Evolutionary conservation across 2,888 invertebrate species (phyloP), one percentile per base, ranked within the genome.

Genomic region (Brachynemurus nebulosus): DNA sequence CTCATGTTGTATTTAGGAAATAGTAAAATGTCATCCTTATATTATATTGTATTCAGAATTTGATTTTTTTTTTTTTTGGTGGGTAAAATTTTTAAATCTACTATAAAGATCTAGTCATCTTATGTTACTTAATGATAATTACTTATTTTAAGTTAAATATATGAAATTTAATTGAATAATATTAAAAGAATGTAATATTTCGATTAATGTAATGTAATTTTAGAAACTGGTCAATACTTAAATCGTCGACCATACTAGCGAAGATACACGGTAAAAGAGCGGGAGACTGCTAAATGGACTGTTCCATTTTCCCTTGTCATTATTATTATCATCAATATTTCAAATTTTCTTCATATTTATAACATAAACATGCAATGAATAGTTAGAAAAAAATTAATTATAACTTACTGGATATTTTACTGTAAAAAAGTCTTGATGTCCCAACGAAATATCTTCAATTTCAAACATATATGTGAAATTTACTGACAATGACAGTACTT

Each of bases 321-420:
- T 50, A 45, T 49, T 46, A 49, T 40, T 42, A 48, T 44, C 51
- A 52, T 50, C 47, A 40, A 52, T 54, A 52, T 44, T 45, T 25
- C 44, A 35, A 51, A 21, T 42, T 58, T 58, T 54, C 45, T 46
- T 42, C 39, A 23, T 16, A 45, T 55, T 60, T 59, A 53, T 64
- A 63, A 64, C 63, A 59, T 60, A 63, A 65, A 61, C 55, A 51
- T 43, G 45, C 20, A 33, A 23, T 51, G 56, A 52, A 52, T 55
- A 55, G 47, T 48, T 49, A 46, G 44, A 46, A 48, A 57, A 56
- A 57, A 52, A 48, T 47, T 19, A 38, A 23, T 27, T 33, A 47
- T 45, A 55, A 77, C 80, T 78, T 68, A 80, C 80, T 71, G 73
- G 72, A 71, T 75, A 74, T 70, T 74, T 77, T 69, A 70, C 70